Base-by-base conservation (phyloP, 2,888 invertebrate genomes). In the Rhyacophila evoluta region DNA sequence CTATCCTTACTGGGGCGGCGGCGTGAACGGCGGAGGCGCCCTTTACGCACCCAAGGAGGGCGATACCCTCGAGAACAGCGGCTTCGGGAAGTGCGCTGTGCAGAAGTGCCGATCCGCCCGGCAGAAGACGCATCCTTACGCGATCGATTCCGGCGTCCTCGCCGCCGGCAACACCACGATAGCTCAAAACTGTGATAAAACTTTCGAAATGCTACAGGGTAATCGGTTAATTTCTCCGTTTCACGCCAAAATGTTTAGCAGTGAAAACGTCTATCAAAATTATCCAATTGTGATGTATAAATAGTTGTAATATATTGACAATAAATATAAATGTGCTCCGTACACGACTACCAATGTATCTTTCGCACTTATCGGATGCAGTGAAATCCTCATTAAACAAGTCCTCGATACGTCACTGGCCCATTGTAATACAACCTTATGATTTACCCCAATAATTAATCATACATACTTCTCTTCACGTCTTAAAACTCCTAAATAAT, bases 51-150 rank as follows among this genome's bases (percentile, higher is more conserved):
- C 82, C 74, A 76, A 78, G 70, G 81, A 82, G 68, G 82, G 81
- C 38, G 82, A 81, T 79, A 81, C 82, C 33, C 79, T 81, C 67
- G 79, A 81, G 77, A 78, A 80, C 80, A 82, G 78, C 78, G 38
- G 79, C 39, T 81, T 80, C 78, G 80, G 83, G 72, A 86, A 86
- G 85, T 83, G 83, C 74, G 83, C 84, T 37, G 86, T 85, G 36
- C 75, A 72, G 72, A 76, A 72, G 37, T 70, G 83, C 84, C 72
- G 84, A 83, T 82, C 75, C 19, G 71, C 76, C 38, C 68, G 78
- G 69, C 80, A 83, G 82, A 79, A 72, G 75, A 28, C 77, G 41
- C 77, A 74, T 37, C 76, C 71, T 0, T 75, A 75, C 33, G 70
- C 29, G 70, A 70, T 70, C 39, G 75, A 75, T 33, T 27, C 75